phyloP scores from a whole-genome alignment of 2,797 vertebrate genomes.

The Tapirus indicus region DNA sequence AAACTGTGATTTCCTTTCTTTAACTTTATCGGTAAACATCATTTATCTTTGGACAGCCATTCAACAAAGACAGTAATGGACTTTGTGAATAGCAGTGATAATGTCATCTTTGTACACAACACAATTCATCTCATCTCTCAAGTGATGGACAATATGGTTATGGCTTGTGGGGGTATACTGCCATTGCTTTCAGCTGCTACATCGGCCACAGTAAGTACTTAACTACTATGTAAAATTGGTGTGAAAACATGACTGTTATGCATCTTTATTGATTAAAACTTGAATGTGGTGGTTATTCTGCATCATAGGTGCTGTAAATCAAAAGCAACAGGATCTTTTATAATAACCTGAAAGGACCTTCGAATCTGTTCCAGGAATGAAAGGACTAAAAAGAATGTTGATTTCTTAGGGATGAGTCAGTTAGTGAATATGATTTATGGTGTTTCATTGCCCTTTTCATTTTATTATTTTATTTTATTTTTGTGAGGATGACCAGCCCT shows the following conservation, averaged over 20 bases:
- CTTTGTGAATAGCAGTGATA: conserved; percentile 99
- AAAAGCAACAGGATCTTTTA: conserved; percentile 10
- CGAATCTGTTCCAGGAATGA: conserved; percentile 2
- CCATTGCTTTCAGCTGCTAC: conserved; percentile 98
- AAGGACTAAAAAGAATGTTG: background rate
- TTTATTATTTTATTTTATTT: no score
- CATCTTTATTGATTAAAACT: conserved; percentile 41
- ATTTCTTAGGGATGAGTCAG: conserved; percentile 46
- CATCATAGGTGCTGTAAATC: background rate
- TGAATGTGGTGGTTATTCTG: conserved; percentile 3
- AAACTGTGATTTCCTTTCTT: conserved; percentile 72
- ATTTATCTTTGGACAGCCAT: conserved; percentile 90
- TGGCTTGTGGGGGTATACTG: conserved; percentile 98
- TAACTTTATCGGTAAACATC: conserved; percentile 78
- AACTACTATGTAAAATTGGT: conserved; percentile 64
- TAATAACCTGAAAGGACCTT: conserved; percentile 9
- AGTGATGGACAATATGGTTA: conserved; percentile 99
- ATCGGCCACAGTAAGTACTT: conserved; percentile 91
- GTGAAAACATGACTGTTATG: conserved; percentile 51
- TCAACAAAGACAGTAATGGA: conserved; percentile 99
- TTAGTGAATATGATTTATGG: conserved; percentile 37
- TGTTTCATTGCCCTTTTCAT: background rate
- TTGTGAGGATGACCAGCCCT: no score
- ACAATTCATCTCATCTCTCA: conserved; percentile 98
- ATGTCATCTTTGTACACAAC: conserved; percentile 98